phyloP scores from a whole-genome alignment of 2,888 invertebrate genomes.

The Euplexia lucipara region DNA sequence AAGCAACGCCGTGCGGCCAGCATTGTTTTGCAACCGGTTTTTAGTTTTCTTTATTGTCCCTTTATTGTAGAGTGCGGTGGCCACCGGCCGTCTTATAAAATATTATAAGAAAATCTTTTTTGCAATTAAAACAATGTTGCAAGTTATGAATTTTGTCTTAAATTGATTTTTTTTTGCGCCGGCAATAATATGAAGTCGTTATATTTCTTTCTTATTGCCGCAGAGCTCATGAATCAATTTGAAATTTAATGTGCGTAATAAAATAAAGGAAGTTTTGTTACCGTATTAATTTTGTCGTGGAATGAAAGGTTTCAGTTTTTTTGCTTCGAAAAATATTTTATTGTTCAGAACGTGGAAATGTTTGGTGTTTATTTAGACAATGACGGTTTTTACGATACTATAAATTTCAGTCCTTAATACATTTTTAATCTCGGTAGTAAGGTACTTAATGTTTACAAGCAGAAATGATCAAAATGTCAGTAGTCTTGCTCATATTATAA shows the following conservation, averaged over 20 bases:
- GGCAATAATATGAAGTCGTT: conserved; percentile 65
- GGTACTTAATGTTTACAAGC: conserved; percentile 12
- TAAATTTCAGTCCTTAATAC: conserved; percentile 33
- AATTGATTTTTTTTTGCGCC: conserved; percentile 67
- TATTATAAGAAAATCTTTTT: conserved; percentile 65
- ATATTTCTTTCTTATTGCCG: conserved; percentile 59
- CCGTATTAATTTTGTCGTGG: conserved; percentile 44
- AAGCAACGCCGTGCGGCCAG: conserved; percentile 82
- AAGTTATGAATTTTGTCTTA: conserved; percentile 67
- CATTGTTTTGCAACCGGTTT: conserved; percentile 88
- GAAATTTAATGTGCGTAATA: conserved; percentile 62
- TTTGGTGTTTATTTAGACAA: conserved; percentile 51
- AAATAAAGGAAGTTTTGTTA: conserved; percentile 56
- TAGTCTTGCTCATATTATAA: neutral
- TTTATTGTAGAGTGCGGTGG: conserved; percentile 79
- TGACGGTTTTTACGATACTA: conserved; percentile 40
- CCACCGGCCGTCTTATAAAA: conserved; percentile 61
- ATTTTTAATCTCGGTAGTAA: conserved; percentile 32
- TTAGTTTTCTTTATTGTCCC: conserved; percentile 79
- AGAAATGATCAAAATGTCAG: conserved; percentile 28
- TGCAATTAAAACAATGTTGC: conserved; percentile 74
- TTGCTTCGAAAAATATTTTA: conserved; percentile 23
- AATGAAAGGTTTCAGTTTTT: conserved; percentile 28
- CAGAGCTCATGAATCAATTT: conserved; percentile 63
- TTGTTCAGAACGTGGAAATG: conserved; percentile 34